A percentile compares a stretch with the other conserved stretches of the same genome.
These are phyloP conservation scores for Pseudomyrmex dendroicus DNA, from an alignment of 1,140 invertebrate genomes.

Conservation along the genomic window DNA sequence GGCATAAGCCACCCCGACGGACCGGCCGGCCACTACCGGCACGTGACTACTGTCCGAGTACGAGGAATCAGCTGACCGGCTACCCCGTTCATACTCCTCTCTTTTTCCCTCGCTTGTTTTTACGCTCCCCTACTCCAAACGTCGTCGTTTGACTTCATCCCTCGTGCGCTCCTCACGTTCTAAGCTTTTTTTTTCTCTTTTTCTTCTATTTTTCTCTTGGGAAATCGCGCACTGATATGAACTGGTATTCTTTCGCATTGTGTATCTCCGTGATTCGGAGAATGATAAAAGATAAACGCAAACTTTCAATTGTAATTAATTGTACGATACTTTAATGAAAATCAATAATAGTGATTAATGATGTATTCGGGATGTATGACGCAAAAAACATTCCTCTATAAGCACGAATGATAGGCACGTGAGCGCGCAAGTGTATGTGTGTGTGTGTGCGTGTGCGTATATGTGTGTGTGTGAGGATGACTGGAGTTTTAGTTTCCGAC, in stretches of 20 bases:
- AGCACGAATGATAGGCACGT: slow-evolving; percentile 2
- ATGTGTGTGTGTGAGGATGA: background rate
- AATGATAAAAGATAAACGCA: slow-evolving; percentile 6
- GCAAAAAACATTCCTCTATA: slow-evolving; percentile 13
- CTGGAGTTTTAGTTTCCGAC: slow-evolving; percentile 48
- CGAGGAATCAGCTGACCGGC: slow-evolving; percentile 67
- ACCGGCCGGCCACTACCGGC: slow-evolving; percentile 56
- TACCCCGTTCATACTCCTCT: slow-evolving; percentile 61
- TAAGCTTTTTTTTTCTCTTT: background rate
- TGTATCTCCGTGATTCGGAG: slow-evolving; percentile 32
- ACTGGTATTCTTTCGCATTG: background rate
- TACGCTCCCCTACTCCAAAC: slow-evolving; percentile 33
- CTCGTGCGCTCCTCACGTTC: slow-evolving; percentile 15
- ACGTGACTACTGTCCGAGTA: slow-evolving; percentile 68
- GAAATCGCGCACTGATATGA: slow-evolving; percentile 34
- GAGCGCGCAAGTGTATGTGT: slow-evolving; percentile 31
- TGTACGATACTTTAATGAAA: background rate
- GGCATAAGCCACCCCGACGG: slow-evolving; percentile 67
- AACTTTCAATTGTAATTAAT: slow-evolving; percentile 30
- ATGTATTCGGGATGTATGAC: background rate
- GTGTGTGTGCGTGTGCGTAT: background rate
- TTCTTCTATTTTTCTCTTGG: slow-evolving; percentile 45
- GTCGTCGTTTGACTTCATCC: slow-evolving; percentile 20
- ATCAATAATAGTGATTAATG: slow-evolving; percentile 43
- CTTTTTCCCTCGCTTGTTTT: slow-evolving; percentile 54